Evolutionary conservation across 2,113 vertebrate species (phyloP).

Genomic region (Ammodytes marinus): DNA sequence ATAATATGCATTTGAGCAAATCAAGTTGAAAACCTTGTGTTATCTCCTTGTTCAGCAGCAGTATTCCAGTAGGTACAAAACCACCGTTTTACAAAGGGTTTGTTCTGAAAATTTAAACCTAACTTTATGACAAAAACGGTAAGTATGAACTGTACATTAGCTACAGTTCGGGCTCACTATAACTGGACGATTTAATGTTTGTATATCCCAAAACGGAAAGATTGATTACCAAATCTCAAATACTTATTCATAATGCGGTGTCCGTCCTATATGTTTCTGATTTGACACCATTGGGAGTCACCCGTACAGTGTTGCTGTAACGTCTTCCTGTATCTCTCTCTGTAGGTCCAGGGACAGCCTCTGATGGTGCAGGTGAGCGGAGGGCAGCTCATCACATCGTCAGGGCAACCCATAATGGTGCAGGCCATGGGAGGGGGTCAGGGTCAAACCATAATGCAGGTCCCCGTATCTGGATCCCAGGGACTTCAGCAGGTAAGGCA

Average conservation of each 20-base stretch:
- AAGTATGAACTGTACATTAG: neutral
- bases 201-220: constrained; percentile 13
- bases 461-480: constrained; percentile 95
- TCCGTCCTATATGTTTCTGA: constrained; percentile 1
- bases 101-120: neutral
- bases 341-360: constrained; percentile 95
- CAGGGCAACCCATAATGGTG: constrained; percentile 99
- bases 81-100: neutral
- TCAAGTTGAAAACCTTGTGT: neutral
- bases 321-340: constrained; percentile 39
- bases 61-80: constrained; percentile 4
- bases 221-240: constrained; percentile 5
- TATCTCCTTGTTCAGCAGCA: constrained; percentile 8
- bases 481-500: constrained; percentile 94
- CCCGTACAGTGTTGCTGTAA: constrained; percentile 28
- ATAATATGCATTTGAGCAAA: constrained; percentile 6
- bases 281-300: constrained; percentile 6
- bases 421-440: constrained; percentile 97
- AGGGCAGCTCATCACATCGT: constrained; percentile 97
- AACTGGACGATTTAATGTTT: neutral
- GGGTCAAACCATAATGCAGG: constrained; percentile 98
- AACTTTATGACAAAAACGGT: neutral
- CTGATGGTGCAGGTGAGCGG: constrained; percentile 99
- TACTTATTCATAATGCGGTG: neutral
- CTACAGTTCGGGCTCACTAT: neutral